Conservation (phyloP, 2,888 invertebrate genomes). For the Elmis aenea region DNA sequence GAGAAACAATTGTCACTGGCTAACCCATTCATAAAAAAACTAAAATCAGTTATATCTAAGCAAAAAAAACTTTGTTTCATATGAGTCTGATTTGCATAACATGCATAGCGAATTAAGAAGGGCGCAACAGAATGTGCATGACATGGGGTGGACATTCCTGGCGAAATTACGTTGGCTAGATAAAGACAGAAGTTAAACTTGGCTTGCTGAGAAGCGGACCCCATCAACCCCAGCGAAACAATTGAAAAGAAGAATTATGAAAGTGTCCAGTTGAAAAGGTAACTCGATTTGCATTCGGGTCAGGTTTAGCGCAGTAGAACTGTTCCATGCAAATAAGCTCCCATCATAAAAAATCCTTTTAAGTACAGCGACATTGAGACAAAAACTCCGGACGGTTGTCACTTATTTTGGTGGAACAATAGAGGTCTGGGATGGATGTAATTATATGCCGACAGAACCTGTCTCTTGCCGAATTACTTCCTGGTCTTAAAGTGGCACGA, state of each 20-base stretch:
- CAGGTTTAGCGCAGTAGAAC: slow-evolving; percentile 10
- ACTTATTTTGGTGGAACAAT: slow-evolving; percentile 16
- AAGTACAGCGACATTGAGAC: slow-evolving; percentile 13
- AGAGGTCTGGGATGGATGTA: slow-evolving; percentile 10
- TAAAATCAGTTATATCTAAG: slow-evolving; percentile 33
- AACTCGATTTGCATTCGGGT: slow-evolving; percentile 16
- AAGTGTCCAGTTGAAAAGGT: slow-evolving; percentile 27
- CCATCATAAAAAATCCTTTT: slow-evolving; percentile 14
- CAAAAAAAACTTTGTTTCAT: slow-evolving; percentile 34
- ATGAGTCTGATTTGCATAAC: slow-evolving; percentile 34
- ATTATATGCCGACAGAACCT: slow-evolving; percentile 20
- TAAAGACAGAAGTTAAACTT: slow-evolving; percentile 17
- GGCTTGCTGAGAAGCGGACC: slow-evolving; percentile 13
- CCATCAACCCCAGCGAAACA: slow-evolving; percentile 22
- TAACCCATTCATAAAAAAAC: slow-evolving; percentile 27
- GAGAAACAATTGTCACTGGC: slow-evolving; percentile 34
- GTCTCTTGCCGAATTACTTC: slow-evolving; percentile 17
- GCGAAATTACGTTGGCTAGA: slow-evolving; percentile 16
- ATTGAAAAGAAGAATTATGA: slow-evolving; percentile 25
- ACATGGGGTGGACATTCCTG: slow-evolving; percentile 26
- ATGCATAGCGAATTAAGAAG: slow-evolving; percentile 36
- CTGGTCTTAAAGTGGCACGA: slow-evolving; percentile 13
- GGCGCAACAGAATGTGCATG: slow-evolving; percentile 20
- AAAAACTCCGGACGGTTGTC: slow-evolving; percentile 17
- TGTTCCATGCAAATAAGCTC: slow-evolving; percentile 16